phyloP scores from a whole-genome alignment of 2,797 vertebrate species.

The Mormyrus proboscirostris region DNA sequence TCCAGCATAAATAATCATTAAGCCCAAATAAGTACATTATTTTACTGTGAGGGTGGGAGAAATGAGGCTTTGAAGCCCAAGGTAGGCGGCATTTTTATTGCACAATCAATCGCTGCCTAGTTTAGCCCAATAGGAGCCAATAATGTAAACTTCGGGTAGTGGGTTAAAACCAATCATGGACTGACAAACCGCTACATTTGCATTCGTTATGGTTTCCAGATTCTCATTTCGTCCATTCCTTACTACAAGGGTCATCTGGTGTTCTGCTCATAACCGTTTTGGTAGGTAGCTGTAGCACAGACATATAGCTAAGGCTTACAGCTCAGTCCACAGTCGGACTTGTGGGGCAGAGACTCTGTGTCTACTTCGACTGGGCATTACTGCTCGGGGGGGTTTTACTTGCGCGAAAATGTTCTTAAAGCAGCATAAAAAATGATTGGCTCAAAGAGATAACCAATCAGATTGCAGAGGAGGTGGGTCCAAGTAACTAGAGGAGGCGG shows the following conservation, averaged over 20 bases:
- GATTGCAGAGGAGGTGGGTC: background rate
- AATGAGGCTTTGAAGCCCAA: slow-evolving; percentile 1
- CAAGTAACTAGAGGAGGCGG: background rate
- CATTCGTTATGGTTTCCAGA: background rate
- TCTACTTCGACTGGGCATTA: background rate
- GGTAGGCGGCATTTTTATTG: background rate
- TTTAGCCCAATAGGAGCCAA: background rate
- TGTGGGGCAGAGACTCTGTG: background rate
- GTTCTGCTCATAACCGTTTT: background rate
- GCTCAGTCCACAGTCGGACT: background rate
- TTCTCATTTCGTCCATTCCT: background rate
- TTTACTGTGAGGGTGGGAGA: background rate
- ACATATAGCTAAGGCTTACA: background rate
- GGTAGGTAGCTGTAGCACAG: background rate
- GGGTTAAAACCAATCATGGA: background rate
- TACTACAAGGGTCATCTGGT: background rate
- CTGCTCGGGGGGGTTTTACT: background rate
- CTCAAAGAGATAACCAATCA: background rate
- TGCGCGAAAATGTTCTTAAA: background rate
- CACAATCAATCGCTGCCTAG: slow-evolving; percentile 1
- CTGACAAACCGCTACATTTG: background rate
- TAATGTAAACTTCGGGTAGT: background rate
- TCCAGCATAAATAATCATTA: slow-evolving; percentile 7
- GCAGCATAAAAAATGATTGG: background rate
- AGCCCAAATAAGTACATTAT: background rate